A percentile compares a stretch with the other conserved stretches of the same genome.
Evolutionary conservation across 2,113 vertebrate species (phyloP).

Genomic region (Solea senegalensis): DNA sequence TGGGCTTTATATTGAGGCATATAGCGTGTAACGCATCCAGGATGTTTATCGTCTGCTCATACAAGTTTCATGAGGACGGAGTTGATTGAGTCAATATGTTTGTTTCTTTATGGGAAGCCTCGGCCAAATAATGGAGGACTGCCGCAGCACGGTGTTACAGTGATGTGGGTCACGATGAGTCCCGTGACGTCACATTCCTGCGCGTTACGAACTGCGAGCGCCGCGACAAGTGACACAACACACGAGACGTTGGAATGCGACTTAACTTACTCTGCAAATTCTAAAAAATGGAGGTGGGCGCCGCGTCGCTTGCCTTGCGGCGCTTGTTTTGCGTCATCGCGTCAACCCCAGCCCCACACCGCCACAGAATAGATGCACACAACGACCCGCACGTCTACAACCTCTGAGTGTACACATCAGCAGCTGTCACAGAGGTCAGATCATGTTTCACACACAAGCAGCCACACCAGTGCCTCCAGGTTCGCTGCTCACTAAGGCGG

Average conservation of each 20-base stretch:
- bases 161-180: slow-evolving; percentile 45
- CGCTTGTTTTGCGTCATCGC: slow-evolving; percentile 41
- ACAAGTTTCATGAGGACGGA: slow-evolving; percentile 40
- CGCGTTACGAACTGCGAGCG: slow-evolving; percentile 33
- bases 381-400: neutral
- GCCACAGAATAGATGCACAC: slow-evolving; percentile 32
- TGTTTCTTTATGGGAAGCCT: slow-evolving; percentile 21
- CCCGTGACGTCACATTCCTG: slow-evolving; percentile 60
- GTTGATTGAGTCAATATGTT: slow-evolving; percentile 42
- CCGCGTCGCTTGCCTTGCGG: slow-evolving; percentile 61
- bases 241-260: slow-evolving; percentile 47
- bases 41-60: slow-evolving; percentile 43
- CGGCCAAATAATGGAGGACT: slow-evolving; percentile 22
- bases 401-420: slow-evolving; percentile 59
- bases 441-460: slow-evolving; percentile 59
- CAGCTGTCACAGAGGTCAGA: slow-evolving; percentile 68
- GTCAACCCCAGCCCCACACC: slow-evolving; percentile 32
- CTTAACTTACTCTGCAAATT: slow-evolving; percentile 62
- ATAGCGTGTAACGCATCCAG: slow-evolving; percentile 40
- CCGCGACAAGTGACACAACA: slow-evolving; percentile 17
- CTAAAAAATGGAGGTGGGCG: slow-evolving; percentile 40
- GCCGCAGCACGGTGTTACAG: slow-evolving; percentile 37
- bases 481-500: slow-evolving; percentile 36
- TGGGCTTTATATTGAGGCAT: slow-evolving; percentile 40
- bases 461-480: slow-evolving; percentile 52